These are phyloP conservation scores for Leptinotarsa undecemlineata DNA, from an alignment of 1,140 invertebrate species.

Conservation along the genomic window DNA sequence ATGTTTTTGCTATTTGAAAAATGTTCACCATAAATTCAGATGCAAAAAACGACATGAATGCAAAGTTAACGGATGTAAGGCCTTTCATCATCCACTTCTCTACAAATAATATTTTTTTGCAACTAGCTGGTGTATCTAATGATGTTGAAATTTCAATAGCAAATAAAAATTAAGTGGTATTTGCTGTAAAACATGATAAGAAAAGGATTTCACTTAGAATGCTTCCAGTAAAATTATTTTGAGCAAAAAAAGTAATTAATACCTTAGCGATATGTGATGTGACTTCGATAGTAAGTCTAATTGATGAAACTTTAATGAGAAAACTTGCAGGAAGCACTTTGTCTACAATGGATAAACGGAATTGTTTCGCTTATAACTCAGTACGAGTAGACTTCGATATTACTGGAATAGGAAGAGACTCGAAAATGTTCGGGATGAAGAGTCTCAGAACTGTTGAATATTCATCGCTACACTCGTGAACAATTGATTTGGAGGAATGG, in stretches of 20 bases:
- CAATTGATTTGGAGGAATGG: background rate
- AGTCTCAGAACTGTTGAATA: background rate
- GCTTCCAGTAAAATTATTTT: background rate
- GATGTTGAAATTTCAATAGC: background rate
- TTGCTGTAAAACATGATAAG: background rate
- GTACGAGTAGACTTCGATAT: background rate
- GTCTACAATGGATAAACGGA: background rate
- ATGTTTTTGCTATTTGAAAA: no score
- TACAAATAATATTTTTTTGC: background rate
- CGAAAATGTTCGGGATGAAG: background rate
- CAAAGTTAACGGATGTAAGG: no score
- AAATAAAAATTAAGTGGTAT: background rate
- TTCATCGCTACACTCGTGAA: background rate
- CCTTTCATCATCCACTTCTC: background rate
- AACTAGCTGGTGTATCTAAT: background rate
- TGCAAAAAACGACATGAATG: no score
- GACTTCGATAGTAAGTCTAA: background rate
- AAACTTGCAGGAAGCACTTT: background rate
- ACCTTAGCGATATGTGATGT: background rate
- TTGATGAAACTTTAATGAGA: background rate
- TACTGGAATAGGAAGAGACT: background rate
- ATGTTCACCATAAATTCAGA: no score
- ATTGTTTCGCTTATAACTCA: background rate
- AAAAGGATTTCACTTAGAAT: background rate
- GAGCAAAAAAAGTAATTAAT: background rate